Evolutionary conservation across 2,888 invertebrate genomes (phyloP), one percentile per base, ranked within the genome.

Genomic region (Conchocele bisecta): DNA sequence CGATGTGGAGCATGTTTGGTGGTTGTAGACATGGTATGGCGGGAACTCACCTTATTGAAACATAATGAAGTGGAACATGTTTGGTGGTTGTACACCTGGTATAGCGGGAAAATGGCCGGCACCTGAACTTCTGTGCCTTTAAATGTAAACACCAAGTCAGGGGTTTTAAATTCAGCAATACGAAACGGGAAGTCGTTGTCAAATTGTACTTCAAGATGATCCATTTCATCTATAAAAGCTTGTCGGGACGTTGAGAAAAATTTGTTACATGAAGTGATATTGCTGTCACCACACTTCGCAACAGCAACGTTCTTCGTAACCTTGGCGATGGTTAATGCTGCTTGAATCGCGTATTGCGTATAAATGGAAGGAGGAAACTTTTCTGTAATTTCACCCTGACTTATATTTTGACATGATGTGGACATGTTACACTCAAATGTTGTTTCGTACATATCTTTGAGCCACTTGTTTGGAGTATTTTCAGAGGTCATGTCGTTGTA

Each of bases 311-410:
- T 41, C 41, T 68, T 54, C 11, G 41, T 48, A 2, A 46, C 46
- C 20, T 73, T 63, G 3, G 60, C 68, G 35, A 59, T 48, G 2
- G 64, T 26, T 28, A 73, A 22, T 1, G 66, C 58, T 37, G 69
- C 54, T 37, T 76, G 76, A 20, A 76, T 54, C 1, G 76, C 68
- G 50, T 69, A 73, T 37, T 77, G 70, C 28, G 48, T 67, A 29
- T 70, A 77, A 1, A 57, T 22, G 0, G 73, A 73, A 1, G 42
- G 20, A 0, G 63, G 53, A 1, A 69, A 7, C 1, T 17, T 20
- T 3, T 50, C 44, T 4, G 33, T 11, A 17, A 75, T 35, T 15
- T 44, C 51, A 6, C 17, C 20, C 9, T 7, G 7, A 11, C 33
- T 28, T 39, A 61, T 60, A 5, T 26, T 15, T 3, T 9, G 15